Conservation (phyloP, 2,888 invertebrate species). For the Drosophila monieri region DNA sequence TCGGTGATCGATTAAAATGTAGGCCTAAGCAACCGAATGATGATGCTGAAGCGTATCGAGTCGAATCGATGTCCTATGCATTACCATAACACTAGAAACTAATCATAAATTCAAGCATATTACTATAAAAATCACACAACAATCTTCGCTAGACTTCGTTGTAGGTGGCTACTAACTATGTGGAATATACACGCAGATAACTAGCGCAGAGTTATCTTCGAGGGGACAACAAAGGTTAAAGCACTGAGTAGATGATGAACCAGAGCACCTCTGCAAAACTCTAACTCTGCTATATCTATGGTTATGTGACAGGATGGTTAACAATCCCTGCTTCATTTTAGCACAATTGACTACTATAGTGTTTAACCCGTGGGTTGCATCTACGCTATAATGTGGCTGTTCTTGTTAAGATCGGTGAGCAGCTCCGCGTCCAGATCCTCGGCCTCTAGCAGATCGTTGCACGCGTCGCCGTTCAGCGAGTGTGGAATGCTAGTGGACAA, state of each 20-base stretch:
- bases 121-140: conserved; percentile 68
- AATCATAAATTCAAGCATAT: conserved; percentile 63
- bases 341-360: conserved; percentile 74
- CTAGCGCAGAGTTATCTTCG: conserved; percentile 1
- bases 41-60: conserved; percentile 46
- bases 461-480: conserved; percentile 81
- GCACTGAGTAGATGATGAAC: neutral
- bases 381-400: conserved; percentile 84
- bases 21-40: conserved; percentile 65
- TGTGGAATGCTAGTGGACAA: conserved; percentile 71
- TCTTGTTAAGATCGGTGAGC: conserved; percentile 83
- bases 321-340: conserved; percentile 63
- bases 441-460: conserved; percentile 81
- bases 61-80: conserved; percentile 36
- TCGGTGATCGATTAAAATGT: conserved; percentile 48
- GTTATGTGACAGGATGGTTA: conserved; percentile 43
- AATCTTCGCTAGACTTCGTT: conserved; percentile 68
- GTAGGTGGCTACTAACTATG: conserved; percentile 68
- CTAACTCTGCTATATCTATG: conserved; percentile 1
- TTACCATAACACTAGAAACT: conserved; percentile 48
- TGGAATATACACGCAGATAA: conserved; percentile 50
- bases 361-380: conserved; percentile 67
- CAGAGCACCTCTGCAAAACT: conserved; percentile 1
- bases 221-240: neutral
- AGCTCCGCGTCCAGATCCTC: conserved; percentile 83